Base-by-base conservation (phyloP, 2,797 vertebrate species). In the Callimico goeldii region DNA sequence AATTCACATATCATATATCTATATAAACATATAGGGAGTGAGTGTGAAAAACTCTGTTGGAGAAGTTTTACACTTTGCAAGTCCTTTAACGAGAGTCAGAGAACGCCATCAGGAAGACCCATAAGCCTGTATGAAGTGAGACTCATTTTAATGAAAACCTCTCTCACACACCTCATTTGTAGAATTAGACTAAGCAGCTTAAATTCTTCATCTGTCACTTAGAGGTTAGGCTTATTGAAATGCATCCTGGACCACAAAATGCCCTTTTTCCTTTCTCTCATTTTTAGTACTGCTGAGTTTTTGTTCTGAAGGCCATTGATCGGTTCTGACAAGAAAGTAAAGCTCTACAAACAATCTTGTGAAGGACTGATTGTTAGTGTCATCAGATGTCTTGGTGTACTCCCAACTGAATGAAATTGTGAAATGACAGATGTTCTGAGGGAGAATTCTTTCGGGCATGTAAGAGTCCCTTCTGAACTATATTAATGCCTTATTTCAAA, bases 251-350 rank as follows among this genome's bases (percentile, higher is more conserved):
- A 67, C 19, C 52, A 88, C 55, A 92, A 93, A 97, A 82, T 94
- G 13, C n/a, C 52, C 28, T 36, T 89, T 81, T 97, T 90, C 28
- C 50, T 88, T 94, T 93, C 88, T 91, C n/a, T 92, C 13, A 39
- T 39, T 58, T 86, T 93, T n/a, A 57, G 48, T 43, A 41, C 79
- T 94, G 61, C 81, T 95, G 92, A 97, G 83, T 94, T 98, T 95
- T 98, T 98, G 94, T 98, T 98, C 97, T 95, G 58, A 97, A 98
- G 97, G 58, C 41, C 97, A 96, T 96, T 96, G 91, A 95, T 97
- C 96, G 97, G 96, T 98, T 98, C 98, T 98, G 98, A 98, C 97
- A 98, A 97, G 96, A 98, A 98, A 98, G 97, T 91, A 98, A 98
- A 98, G 94, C 95, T 98, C 91, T 97, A 94, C 94, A 97, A 98